Base-by-base conservation (phyloP, 2,113 vertebrate species). In the Serilophus lunatus region DNA sequence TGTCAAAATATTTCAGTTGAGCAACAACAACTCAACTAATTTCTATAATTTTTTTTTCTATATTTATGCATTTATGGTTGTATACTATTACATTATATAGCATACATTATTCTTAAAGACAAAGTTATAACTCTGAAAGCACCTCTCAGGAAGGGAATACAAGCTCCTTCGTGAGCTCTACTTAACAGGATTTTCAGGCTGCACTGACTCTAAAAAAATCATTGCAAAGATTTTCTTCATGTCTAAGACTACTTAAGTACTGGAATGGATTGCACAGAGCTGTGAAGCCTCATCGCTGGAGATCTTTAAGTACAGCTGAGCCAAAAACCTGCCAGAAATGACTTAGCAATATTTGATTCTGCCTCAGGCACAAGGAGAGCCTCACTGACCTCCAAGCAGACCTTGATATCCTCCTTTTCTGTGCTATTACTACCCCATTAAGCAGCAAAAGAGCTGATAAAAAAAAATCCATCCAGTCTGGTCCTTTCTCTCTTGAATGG, bases 1-100 rank as follows among this genome's bases (percentile, higher is more conserved):
- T 95, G 94, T 93, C 96, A 96, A 94, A 97, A 97, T 95, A 97
- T 95, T 97, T 83, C 89, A 68, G 72, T 89, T 93, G 77, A 68
- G 89, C 65, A 92, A 25, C 16, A 93, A 68, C 95, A 94, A 96
- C 90, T 91, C 72, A 33, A 35, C 77, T 95, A 84, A 95, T 93
- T 96, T 68, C 83, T 84, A 36, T 44, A 19, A 28, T 35, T 24
- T 42, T 65, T 91, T 53, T 47, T 70, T 40, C 88, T 86, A 33
- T 75, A 91, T 89, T 92, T 91, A 93, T 44, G 29, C 38, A n/a
- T 78, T 60, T 44, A 45, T 36, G 72, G 47, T 19, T 70, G 14
- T n/a, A 45, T 24, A 77, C 59, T 25, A 88, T 84, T 70, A 92
- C 44, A 45, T 45, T 45, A 47, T 20, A 47, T 22, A 47, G 19